These are phyloP conservation scores for Prunella fulvescens DNA, from an alignment of 2,113 vertebrate genomes.

Conservation along the genomic window DNA sequence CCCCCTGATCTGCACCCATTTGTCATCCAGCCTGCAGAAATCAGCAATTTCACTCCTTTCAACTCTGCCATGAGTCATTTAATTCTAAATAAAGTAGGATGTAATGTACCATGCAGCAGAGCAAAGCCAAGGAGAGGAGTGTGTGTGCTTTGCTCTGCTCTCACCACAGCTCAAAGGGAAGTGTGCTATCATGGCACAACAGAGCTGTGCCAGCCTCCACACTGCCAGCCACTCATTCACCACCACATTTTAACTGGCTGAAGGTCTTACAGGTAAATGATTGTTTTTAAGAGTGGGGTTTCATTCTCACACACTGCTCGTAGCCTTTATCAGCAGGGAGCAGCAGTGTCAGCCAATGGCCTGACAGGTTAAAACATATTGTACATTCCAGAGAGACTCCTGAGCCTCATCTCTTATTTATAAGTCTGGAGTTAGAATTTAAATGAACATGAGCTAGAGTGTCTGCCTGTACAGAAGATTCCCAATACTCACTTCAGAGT, in stretches of 20 bases:
- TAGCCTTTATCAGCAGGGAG: constrained; percentile 5
- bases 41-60: neutral
- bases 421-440: neutral
- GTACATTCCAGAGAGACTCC: neutral
- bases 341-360: constrained; percentile 3
- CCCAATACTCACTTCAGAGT: neutral
- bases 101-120: neutral
- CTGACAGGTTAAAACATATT: neutral
- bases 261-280: neutral
- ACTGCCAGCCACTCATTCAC: neutral
- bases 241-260: neutral
- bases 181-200: neutral
- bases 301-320: neutral
- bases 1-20: neutral
- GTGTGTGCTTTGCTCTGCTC: neutral
- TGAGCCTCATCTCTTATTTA: constrained; percentile 2
- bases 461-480: neutral
- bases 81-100: neutral
- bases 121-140: neutral
- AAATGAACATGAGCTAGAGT: neutral
- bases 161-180: neutral
- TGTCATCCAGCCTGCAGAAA: neutral
- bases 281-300: neutral
- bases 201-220: neutral
- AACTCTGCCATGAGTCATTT: neutral